These are phyloP conservation scores for Tribolium madens DNA, from an alignment of 1,140 invertebrate species.

Conservation along the genomic window DNA sequence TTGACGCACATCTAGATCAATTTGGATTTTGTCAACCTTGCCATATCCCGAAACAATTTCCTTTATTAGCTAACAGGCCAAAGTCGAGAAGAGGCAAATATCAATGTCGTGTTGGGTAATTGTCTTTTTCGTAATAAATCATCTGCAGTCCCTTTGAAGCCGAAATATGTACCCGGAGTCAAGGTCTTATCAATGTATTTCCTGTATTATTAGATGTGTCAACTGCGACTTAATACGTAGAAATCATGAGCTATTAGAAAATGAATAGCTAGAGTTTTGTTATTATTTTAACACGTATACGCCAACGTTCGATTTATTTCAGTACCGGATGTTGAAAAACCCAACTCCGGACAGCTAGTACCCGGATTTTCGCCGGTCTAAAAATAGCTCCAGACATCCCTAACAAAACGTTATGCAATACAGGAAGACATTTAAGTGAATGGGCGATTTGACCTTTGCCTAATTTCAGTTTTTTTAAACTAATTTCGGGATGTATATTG, in stretches of 20 bases:
- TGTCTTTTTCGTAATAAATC: not conserved
- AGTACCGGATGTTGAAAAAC: no score
- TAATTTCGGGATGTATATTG: constrained; percentile 11
- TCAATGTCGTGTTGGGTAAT: not conserved
- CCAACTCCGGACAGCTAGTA: no score
- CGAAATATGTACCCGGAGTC: not conserved
- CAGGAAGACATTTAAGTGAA: constrained; percentile 27
- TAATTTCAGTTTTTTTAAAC: constrained; percentile 25
- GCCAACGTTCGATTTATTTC: no score
- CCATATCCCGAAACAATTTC: constrained; percentile 7
- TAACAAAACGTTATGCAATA: constrained; percentile 4
- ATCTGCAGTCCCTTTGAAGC: not conserved
- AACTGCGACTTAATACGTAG: not conserved
- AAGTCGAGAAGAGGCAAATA: not conserved
- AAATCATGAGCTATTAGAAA: not conserved
- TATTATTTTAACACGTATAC: no score
- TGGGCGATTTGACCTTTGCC: constrained; percentile 12
- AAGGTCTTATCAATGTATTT: not conserved
- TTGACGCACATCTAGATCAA: constrained; percentile 12
- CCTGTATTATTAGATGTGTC: constrained; percentile 18
- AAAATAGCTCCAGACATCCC: constrained; percentile 7
- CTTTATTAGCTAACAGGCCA: constrained; percentile 1
- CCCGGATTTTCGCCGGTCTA: not conserved
- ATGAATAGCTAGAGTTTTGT: not conserved
- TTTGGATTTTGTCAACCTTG: not conserved